A percentile compares a stretch with the other conserved stretches of the same genome.
Evolutionary conservation across 2,797 vertebrate genomes (phyloP).

Genomic region (Hyperoplus lanceolatus): DNA sequence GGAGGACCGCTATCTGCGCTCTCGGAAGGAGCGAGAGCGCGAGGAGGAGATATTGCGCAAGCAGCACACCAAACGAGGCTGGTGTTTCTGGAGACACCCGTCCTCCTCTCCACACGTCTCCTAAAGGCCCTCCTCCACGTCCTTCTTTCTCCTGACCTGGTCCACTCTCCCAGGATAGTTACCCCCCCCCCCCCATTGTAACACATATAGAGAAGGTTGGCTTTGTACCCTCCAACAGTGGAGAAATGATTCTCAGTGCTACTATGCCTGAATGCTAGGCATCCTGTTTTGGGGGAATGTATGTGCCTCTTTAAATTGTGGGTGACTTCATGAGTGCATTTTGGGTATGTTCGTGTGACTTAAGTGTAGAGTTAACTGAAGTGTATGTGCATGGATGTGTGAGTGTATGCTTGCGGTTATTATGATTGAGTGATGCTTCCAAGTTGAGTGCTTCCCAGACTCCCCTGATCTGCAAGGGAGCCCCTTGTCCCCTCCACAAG

Average conservation of each 20-base stretch:
- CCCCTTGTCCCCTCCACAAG: slow-evolving; percentile 53
- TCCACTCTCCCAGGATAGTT: slow-evolving; percentile 26
- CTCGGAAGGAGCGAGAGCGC: slow-evolving; percentile 89
- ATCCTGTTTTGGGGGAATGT: slow-evolving; percentile 62
- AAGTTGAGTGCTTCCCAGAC: slow-evolving; percentile 69
- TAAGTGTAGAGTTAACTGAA: slow-evolving; percentile 46
- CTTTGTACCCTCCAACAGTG: slow-evolving; percentile 39
- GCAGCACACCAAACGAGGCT: slow-evolving; percentile 90
- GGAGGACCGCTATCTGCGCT: slow-evolving; percentile 92
- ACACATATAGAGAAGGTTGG: slow-evolving; percentile 31
- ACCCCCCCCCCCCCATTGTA: slow-evolving; percentile 6
- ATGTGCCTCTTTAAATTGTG: slow-evolving; percentile 73
- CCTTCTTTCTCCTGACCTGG: slow-evolving; percentile 33
- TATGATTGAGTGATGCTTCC: slow-evolving; percentile 63
- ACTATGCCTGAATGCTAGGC: slow-evolving; percentile 63
- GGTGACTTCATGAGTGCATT: slow-evolving; percentile 62
- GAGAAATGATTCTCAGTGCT: slow-evolving; percentile 57
- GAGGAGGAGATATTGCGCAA: slow-evolving; percentile 92
- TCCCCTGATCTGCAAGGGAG: slow-evolving; percentile 43
- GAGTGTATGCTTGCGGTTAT: slow-evolving; percentile 47
- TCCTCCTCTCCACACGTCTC: slow-evolving; percentile 88
- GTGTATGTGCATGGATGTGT: slow-evolving; percentile 50
- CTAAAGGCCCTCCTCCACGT: slow-evolving; percentile 65
- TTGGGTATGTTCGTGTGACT: slow-evolving; percentile 48
- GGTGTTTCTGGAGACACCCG: slow-evolving; percentile 92